These are phyloP conservation scores for Parauchenoglanis punctatus DNA, from an alignment of 2,797 vertebrate species.

Conservation along the genomic window DNA sequence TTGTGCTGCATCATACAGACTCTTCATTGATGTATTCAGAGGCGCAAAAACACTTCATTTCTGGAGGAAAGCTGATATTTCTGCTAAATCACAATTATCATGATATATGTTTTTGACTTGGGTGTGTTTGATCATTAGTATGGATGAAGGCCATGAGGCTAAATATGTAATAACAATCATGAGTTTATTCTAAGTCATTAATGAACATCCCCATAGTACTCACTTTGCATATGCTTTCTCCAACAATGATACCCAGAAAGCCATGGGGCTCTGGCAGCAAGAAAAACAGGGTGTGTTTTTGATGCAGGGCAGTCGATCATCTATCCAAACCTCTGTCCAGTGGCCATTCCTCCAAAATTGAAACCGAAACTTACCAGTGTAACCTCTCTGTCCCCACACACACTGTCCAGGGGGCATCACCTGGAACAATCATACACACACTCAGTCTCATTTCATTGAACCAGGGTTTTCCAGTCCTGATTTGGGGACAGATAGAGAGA, in stretches of 20 bases:
- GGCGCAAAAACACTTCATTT: too few species aligned
- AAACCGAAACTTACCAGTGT: slow-evolving; percentile 84
- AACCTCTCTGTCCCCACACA: slow-evolving; percentile 81
- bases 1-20: too few species aligned
- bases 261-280: slow-evolving; percentile 82
- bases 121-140: neutral
- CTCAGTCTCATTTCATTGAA: neutral
- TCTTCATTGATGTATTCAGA: too few species aligned
- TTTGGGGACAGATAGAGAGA: neutral
- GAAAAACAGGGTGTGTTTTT: slow-evolving; percentile 89
- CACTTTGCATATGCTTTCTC: slow-evolving; percentile 98
- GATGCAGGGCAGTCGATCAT: slow-evolving; percentile 90
- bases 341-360: slow-evolving; percentile 87
- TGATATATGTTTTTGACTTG: neutral
- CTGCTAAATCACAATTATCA: too few species aligned
- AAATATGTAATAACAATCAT: neutral
- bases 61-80: too few species aligned
- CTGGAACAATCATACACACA: slow-evolving; percentile 63
- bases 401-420: slow-evolving; percentile 87
- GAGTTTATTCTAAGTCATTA: neutral
- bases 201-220: slow-evolving; percentile 50
- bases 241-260: slow-evolving; percentile 93
- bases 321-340: slow-evolving; percentile 89
- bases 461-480: neutral
- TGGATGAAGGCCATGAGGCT: neutral